phyloP scores from a whole-genome alignment of 2,113 vertebrate species.

The Glaucomys volans region DNA sequence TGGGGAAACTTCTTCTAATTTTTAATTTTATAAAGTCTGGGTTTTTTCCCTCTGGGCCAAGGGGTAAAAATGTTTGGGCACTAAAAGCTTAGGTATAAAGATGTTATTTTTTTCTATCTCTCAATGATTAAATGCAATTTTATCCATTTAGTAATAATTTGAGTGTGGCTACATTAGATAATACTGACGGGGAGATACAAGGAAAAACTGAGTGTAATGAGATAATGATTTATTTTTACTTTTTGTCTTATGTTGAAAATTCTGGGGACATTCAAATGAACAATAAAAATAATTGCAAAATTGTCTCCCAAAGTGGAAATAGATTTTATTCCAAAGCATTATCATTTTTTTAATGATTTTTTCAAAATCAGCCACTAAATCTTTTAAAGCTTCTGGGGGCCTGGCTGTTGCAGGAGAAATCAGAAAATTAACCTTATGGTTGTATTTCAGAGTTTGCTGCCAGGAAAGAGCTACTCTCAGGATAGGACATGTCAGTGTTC shows the following conservation, averaged over 20 bases:
- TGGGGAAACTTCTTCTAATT: conserved; percentile 37
- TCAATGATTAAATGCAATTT: conserved; percentile 66
- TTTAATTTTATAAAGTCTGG: conserved; percentile 66
- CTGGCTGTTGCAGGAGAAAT: conserved; percentile 6
- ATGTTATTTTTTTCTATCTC: conserved; percentile 46
- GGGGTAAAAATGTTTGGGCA: not conserved
- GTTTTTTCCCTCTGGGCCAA: not conserved
- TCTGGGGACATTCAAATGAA: conserved; percentile 41
- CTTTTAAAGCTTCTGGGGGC: conserved; percentile 47
- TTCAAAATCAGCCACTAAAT: conserved; percentile 34
- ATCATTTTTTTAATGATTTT: conserved; percentile 46
- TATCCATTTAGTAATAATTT: conserved; percentile 53
- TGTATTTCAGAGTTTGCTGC: not conserved
- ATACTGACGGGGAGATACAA: conserved; percentile 32
- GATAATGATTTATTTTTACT: conserved; percentile 65
- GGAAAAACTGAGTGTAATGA: conserved; percentile 56
- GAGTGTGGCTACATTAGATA: conserved; percentile 13
- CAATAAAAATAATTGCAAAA: conserved; percentile 68
- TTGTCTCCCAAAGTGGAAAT: conserved; percentile 69
- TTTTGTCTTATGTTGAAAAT: conserved; percentile 67
- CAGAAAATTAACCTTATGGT: not conserved
- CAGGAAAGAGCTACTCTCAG: not conserved
- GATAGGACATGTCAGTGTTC: not conserved
- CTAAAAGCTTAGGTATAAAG: conserved; percentile 50
- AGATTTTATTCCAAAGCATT: conserved; percentile 62